Conservation (phyloP, 2,113 vertebrate genomes). For the Clinocottus analis region DNA sequence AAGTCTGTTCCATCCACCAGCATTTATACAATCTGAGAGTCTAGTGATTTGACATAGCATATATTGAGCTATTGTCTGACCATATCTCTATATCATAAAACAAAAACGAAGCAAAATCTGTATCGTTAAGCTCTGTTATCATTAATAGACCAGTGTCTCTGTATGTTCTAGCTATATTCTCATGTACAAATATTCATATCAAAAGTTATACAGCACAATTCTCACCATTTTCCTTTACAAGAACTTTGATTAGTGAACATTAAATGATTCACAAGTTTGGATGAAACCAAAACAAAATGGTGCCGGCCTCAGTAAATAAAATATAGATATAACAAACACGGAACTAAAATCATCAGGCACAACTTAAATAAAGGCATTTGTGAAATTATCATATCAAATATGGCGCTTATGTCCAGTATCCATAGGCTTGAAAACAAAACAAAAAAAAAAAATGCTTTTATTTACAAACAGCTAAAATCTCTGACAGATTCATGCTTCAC, state of each 20-base stretch:
- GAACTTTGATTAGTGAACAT: constrained; percentile 83
- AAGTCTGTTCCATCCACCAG: constrained; percentile 74
- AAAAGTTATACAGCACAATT: constrained; percentile 87
- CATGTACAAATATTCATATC: constrained; percentile 87
- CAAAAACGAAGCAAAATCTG: constrained; percentile 61
- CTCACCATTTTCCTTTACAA: constrained; percentile 86
- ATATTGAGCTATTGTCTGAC: constrained; percentile 74
- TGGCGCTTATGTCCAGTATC: constrained; percentile 82
- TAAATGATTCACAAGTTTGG: constrained; percentile 82
- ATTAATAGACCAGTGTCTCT: constrained; percentile 78
- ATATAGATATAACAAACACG: constrained; percentile 70
- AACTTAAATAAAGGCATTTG: constrained; percentile 86
- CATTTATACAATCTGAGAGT: constrained; percentile 79
- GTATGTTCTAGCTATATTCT: constrained; percentile 82
- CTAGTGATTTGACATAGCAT: constrained; percentile 70
- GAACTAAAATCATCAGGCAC: constrained; percentile 81
- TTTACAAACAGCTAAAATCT: constrained; percentile 99
- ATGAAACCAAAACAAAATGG: constrained; percentile 75
- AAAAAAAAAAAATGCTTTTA: constrained; percentile 87
- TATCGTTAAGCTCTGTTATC: constrained; percentile 75
- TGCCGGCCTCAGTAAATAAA: constrained; percentile 75
- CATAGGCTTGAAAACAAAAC: constrained; percentile 72
- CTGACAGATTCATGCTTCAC: constrained; percentile 96
- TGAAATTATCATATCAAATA: constrained; percentile 83
- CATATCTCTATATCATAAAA: constrained; percentile 73